Base-by-base conservation (phyloP, 2,888 invertebrate species). In the Conus canariensis region DNA sequence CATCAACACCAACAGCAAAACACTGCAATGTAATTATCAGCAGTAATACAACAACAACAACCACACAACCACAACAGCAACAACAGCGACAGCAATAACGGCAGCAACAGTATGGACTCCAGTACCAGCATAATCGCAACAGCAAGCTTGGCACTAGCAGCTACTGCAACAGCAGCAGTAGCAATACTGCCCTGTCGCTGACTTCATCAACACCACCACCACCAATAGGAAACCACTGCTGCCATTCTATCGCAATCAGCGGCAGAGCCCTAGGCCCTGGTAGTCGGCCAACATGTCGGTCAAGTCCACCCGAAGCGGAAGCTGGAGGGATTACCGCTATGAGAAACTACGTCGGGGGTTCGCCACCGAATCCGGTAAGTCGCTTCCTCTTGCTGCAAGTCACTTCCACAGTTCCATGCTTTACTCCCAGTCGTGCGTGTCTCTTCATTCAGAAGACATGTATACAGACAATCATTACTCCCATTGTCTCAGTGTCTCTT, bases 301-400 rank as follows among this genome's bases (percentile, higher is more conserved):
- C 67, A 91, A 91, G 59, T 91, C 91, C 10, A 88, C 85, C 30
- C 82, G 80, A 16, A 91, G 91, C 74, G 91, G 90, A 22, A 90
- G 88, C 80, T 91, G 91, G 91, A 80, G 88, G 87, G 91, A 91
- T 30, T 91, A 91, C 83, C 90, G 91, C 16, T 91, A 91, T 83
- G 91, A 90, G 86, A 91, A 91, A 88, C 88, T 91, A 4, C 90
- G 89, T 16, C 86, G 90, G 16, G 88, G 88, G 58, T 86, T 30
- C 16, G 88, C 60, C 45, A 87, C 70, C 67, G 88, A 77, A 7
- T 91, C 91, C 30, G 87, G 91, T 91, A 88, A 83, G 91, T 90
- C 64, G 16, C 16, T 10, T 64, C 64, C 64, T 16, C 45, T 45
- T 45, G 45, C 45, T 45, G 45, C 45, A 45, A 45, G 45, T 45